Conservation (phyloP, 2,888 invertebrate genomes). For the Digitonthophagus gazella region DNA sequence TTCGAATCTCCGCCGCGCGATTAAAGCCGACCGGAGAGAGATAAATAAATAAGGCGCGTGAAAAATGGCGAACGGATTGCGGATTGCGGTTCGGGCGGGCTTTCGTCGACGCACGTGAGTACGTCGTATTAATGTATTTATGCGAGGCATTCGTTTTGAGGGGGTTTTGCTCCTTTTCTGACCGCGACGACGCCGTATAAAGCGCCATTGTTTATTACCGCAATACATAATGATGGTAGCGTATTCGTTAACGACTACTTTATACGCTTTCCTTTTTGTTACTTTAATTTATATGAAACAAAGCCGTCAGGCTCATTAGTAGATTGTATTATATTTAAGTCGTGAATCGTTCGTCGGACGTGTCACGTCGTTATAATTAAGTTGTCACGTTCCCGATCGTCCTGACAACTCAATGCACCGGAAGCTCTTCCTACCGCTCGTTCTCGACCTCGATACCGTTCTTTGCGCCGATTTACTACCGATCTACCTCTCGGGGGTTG, state of each 20-base stretch:
- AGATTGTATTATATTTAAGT: too few species aligned
- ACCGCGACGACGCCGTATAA: too few species aligned
- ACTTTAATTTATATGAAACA: too few species aligned
- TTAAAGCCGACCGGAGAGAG: too few species aligned
- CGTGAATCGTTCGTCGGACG: too few species aligned
- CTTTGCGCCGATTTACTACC: too few species aligned
- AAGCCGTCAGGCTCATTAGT: too few species aligned
- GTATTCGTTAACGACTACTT: background rate
- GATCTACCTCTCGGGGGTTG: too few species aligned
- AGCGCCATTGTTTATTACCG: background rate
- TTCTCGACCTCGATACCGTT: background rate
- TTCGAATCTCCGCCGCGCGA: background rate
- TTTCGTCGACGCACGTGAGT: too few species aligned
- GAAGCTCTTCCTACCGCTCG: slow-evolving; percentile 44
- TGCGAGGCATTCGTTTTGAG: background rate
- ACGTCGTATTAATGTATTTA: background rate
- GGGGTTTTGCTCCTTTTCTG: background rate
- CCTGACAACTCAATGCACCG: slow-evolving; percentile 44
- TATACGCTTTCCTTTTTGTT: background rate
- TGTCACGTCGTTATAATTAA: slow-evolving; percentile 35
- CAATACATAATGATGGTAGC: background rate
- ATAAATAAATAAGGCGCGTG: background rate
- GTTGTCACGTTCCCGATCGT: slow-evolving; percentile 38
- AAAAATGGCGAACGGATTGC: background rate
- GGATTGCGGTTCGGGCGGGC: too few species aligned